Percentiles rank a stretch among this genome's conserved stretches.
Evolutionary conservation across 2,113 vertebrate species (phyloP).

Genomic region (Peromyscus polionotus): DNA sequence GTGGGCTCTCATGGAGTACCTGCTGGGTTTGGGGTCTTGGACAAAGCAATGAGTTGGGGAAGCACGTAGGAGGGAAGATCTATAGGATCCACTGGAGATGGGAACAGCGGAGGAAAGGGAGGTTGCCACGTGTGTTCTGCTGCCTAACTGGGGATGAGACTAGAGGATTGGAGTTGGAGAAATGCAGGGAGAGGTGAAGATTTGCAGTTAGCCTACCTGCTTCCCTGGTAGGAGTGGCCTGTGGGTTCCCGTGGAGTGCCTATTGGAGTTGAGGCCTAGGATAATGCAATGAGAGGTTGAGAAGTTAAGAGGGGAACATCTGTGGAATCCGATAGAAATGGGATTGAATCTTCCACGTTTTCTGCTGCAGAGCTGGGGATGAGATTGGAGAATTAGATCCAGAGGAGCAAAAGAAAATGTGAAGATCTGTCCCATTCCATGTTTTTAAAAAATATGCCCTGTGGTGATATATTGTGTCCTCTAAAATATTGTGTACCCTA

Average conservation of each 20-base stretch:
- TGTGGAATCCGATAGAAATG: neutral
- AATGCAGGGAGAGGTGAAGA: neutral
- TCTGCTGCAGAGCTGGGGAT: neutral
- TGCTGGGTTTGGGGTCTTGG: neutral
- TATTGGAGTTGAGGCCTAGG: neutral
- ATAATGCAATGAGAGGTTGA: neutral
- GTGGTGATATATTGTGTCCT: too few species aligned
- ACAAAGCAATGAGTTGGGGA: neutral
- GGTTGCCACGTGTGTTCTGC: neutral
- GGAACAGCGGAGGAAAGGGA: neutral
- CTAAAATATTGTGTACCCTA: too few species aligned
- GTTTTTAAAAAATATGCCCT: neutral
- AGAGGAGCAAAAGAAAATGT: neutral
- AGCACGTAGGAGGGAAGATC: neutral
- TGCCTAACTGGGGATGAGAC: neutral
- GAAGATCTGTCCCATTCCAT: neutral
- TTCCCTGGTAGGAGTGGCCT: neutral
- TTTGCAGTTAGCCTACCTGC: neutral
- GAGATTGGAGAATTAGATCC: neutral
- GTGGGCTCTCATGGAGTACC: neutral
- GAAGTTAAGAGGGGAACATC: neutral
- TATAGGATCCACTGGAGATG: neutral
- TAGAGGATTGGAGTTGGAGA: neutral
- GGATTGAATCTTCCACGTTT: neutral
- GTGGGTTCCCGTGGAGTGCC: accelerated